phyloP scores from a whole-genome alignment of 2,113 vertebrate species.

The Neopipo cinnamomea region DNA sequence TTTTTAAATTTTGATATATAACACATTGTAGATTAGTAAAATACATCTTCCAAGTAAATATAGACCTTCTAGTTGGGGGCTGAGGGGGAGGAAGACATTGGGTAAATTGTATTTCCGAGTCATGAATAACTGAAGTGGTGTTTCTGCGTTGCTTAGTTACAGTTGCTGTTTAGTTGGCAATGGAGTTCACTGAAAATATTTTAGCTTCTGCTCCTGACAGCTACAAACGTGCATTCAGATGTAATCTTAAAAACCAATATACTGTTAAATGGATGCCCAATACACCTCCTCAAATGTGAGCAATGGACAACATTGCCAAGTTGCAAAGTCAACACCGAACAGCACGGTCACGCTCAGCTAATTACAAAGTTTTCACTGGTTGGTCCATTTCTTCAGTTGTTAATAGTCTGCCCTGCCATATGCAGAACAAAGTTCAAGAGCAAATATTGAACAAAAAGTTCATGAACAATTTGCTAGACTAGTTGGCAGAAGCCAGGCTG shows the following conservation, averaged over 20 bases:
- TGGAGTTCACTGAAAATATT: conserved; percentile 25
- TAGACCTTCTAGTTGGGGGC: neutral
- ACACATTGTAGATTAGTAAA: neutral
- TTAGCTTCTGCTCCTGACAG: conserved; percentile 31
- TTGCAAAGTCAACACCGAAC: neutral
- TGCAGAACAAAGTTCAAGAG: conserved; percentile 22
- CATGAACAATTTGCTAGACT: neutral
- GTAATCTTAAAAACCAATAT: neutral
- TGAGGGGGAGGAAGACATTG: neutral
- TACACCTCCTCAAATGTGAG: neutral
- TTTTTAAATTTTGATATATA: neutral
- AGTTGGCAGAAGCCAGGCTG: neutral
- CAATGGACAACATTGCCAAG: neutral
- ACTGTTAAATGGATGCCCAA: neutral
- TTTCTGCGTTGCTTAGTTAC: conserved; percentile 59
- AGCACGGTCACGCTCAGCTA: neutral
- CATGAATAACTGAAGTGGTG: conserved; percentile 10
- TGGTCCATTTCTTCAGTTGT: neutral
- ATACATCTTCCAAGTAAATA: conserved; percentile 2
- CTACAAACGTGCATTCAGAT: neutral
- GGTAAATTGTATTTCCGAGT: conserved; percentile 24
- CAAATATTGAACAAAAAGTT: neutral
- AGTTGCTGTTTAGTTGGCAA: conserved; percentile 48
- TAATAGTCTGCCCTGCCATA: neutral
- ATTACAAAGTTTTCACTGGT: neutral